phyloP scores from a whole-genome alignment of 2,888 invertebrate species.

The Cataglyphis albicans region DNA sequence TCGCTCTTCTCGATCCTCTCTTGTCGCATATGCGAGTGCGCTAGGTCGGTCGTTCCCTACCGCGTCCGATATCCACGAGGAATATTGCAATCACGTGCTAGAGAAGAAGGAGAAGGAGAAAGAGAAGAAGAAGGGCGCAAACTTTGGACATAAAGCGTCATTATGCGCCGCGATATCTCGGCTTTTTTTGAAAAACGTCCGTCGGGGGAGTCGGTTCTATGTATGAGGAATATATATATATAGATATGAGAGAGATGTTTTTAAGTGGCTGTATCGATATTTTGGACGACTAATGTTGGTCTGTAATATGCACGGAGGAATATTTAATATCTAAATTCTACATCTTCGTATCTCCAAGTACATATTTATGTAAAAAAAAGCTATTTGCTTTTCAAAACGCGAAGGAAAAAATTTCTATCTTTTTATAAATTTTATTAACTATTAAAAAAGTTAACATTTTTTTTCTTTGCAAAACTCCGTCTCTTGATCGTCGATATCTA shows the following conservation, averaged over 20 bases:
- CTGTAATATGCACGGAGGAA: neutral
- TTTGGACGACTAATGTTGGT: neutral
- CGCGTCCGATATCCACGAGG: conserved; percentile 66
- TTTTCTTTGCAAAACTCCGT: neutral
- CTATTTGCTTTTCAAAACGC: neutral
- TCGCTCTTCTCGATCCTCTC: conserved; percentile 44
- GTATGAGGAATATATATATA: conserved; percentile 11
- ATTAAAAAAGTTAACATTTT: conserved; percentile 18
- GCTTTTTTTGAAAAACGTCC: conserved; percentile 51
- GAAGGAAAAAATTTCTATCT: neutral
- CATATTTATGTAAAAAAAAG: neutral
- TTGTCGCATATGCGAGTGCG: conserved; percentile 50
- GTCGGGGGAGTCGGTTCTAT: conserved; percentile 44
- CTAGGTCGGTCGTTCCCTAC: conserved; percentile 56
- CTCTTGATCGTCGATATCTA: neutral
- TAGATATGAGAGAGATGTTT: neutral
- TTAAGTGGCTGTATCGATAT: conserved; percentile 42
- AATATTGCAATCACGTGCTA: conserved; percentile 69
- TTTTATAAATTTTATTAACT: conserved; percentile 1
- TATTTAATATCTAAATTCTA: neutral
- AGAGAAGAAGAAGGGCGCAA: conserved; percentile 5
- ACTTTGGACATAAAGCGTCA: conserved; percentile 49
- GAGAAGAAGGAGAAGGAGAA: neutral
- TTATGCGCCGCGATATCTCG: conserved; percentile 51
- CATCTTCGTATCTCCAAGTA: neutral